Conservation (phyloP, 1,140 invertebrate genomes). For the Sycobia sp. region DNA sequence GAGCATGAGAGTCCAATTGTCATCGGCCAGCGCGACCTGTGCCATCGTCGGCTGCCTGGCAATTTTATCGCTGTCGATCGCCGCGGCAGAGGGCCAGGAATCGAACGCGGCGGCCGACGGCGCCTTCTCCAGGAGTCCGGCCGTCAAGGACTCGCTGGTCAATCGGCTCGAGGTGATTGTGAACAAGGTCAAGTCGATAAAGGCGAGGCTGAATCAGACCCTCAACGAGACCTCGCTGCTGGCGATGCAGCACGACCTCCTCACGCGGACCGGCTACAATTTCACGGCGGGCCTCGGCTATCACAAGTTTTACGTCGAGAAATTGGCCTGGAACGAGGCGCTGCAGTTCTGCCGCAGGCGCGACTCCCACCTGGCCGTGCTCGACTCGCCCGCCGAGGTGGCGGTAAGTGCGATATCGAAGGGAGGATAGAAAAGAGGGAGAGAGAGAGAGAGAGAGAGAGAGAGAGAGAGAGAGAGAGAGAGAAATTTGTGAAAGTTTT, state of each 20-base stretch:
- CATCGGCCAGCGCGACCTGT: too few species aligned
- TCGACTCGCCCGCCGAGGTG: constrained; percentile 43
- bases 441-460: too few species aligned
- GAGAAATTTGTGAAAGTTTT: too few species aligned
- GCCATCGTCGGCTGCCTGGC: too few species aligned
- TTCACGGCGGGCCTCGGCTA: constrained; percentile 45
- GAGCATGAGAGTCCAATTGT: too few species aligned
- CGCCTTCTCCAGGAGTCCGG: not conserved
- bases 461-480: too few species aligned
- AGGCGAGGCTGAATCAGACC: too few species aligned
- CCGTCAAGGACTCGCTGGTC: not conserved
- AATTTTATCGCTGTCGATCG: not conserved
- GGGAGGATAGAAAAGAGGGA: too few species aligned
- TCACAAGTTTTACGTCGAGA: constrained; percentile 51
- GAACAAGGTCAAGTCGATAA: not conserved
- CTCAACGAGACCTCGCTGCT: not conserved
- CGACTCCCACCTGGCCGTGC: constrained; percentile 40
- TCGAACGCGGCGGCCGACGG: not conserved
- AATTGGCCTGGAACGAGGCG: constrained; percentile 50
- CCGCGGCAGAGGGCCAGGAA: not conserved
- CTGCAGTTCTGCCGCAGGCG: constrained; percentile 51
- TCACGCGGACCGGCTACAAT: constrained; percentile 42
- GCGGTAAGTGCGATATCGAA: constrained; percentile 40
- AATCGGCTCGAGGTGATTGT: not conserved
- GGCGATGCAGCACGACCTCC: not conserved